Percentiles rank a stretch among this genome's conserved stretches.
Evolutionary conservation across 2,113 vertebrate genomes (phyloP).

Genomic region (Cyphomyrus plagiostoma): DNA sequence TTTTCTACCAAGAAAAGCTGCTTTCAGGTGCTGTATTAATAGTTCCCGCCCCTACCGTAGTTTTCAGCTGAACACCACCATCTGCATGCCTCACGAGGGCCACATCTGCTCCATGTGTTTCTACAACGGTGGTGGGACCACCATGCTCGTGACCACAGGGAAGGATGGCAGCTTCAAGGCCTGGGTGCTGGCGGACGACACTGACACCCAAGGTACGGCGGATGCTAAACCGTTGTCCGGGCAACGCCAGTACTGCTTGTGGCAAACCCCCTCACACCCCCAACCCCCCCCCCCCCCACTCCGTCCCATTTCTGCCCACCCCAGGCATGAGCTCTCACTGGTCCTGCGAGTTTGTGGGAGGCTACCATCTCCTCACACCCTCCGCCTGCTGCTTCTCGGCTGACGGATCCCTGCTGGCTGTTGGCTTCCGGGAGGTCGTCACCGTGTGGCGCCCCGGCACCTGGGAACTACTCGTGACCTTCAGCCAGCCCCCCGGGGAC

Average conservation of each 20-base stretch:
- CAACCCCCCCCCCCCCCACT: background rate
- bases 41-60: slow-evolving; percentile 46
- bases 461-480: slow-evolving; percentile 84
- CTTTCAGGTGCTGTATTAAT: background rate
- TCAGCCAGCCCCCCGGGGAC: slow-evolving; percentile 84
- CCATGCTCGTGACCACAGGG: slow-evolving; percentile 74
- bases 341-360: slow-evolving; percentile 89
- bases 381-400: slow-evolving; percentile 79
- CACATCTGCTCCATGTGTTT: slow-evolving; percentile 79
- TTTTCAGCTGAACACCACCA: slow-evolving; percentile 84
- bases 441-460: slow-evolving; percentile 81
- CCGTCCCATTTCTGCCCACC: background rate
- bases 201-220: slow-evolving; percentile 52
- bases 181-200: slow-evolving; percentile 69
- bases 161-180: slow-evolving; percentile 85
- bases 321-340: slow-evolving; percentile 72
- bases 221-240: background rate
- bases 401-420: slow-evolving; percentile 84
- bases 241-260: background rate
- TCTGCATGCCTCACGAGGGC: slow-evolving; percentile 75
- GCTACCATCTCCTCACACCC: slow-evolving; percentile 78
- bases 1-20: background rate
- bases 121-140: slow-evolving; percentile 50
- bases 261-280: background rate
- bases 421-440: slow-evolving; percentile 80